Evolutionary conservation across 2,888 invertebrate species (phyloP), one percentile per base, ranked within the genome.

Genomic region (Chironomus tentans): DNA sequence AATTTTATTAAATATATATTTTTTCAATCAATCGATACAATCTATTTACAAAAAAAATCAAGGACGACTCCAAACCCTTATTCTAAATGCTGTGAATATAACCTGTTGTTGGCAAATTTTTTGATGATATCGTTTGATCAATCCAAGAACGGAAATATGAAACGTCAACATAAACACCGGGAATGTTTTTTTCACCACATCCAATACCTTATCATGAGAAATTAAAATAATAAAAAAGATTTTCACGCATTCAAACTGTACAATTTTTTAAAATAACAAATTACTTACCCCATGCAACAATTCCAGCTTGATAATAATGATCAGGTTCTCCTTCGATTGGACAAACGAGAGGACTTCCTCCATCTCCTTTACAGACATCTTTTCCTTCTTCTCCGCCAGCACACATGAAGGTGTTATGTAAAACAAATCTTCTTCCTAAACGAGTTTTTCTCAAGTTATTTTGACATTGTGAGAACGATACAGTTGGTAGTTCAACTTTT

Each of bases 181-280:
- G 93, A 21, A 88, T 86, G 61, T 87, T 85, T 71, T 86, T 84
- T 18, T 84, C 84, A 0, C 92, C 92, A 79, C 94, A 94, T 0
- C 91, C 91, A 78, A 94, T 90, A 18, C 93, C 93, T 93, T 93
- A 93, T n/a, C n/a, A n/a, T n/a, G n/a, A n/a, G n/a, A n/a, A n/a
- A n/a, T n/a, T n/a, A n/a, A n/a, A n/a, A n/a, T n/a, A n/a, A n/a
- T n/a, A n/a, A n/a, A n/a, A n/a, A n/a, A n/a, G n/a, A n/a, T n/a
- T n/a, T n/a, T n/a, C n/a, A n/a, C n/a, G n/a, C n/a, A n/a, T n/a
- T n/a, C n/a, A n/a, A n/a, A n/a, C n/a, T n/a, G n/a, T n/a, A n/a
- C n/a, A n/a, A n/a, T n/a, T n/a, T n/a, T n/a, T n/a, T n/a, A n/a
- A n/a, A n/a, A n/a, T 24, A 3, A 24, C 3, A 3, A 3, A 15